A percentile compares a stretch with the other conserved stretches of the same genome.
Evolutionary conservation across 2,113 vertebrate genomes (phyloP).

Genomic region (Otus sunia): DNA sequence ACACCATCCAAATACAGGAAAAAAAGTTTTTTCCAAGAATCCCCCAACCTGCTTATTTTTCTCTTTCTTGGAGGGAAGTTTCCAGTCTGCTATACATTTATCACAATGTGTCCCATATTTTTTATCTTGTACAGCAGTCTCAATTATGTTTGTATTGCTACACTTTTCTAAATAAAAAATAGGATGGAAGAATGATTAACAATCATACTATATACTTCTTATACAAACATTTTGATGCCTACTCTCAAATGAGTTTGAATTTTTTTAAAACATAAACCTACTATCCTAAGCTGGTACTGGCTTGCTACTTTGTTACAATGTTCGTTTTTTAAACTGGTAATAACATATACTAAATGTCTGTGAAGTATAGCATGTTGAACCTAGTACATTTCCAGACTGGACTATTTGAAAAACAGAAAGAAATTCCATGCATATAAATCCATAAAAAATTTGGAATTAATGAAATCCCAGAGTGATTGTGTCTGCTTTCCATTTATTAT

Average conservation of each 20-base stretch:
- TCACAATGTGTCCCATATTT: background rate
- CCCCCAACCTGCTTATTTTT: background rate
- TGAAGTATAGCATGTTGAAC: background rate
- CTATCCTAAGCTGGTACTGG: background rate
- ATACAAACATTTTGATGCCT: background rate
- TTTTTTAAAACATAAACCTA: background rate
- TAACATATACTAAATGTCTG: background rate
- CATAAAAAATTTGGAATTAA: background rate
- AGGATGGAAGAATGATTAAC: background rate
- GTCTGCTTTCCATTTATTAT: constrained; percentile 16
- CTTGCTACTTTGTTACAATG: background rate
- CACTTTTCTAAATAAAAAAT: background rate
- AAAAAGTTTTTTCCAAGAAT: background rate
- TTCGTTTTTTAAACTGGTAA: background rate
- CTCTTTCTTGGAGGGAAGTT: background rate
- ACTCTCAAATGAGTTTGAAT: background rate
- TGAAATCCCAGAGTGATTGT: background rate
- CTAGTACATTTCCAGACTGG: background rate
- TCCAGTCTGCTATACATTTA: background rate
- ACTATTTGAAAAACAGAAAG: background rate
- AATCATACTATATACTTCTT: background rate
- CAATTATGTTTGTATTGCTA: background rate
- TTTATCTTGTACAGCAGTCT: background rate
- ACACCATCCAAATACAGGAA: background rate
- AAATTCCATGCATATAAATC: background rate